Percentiles rank a stretch among this genome's conserved stretches.
These are phyloP conservation scores for Trypoxylus dichotomus DNA, from an alignment of 1,140 invertebrate species.

Conservation along the genomic window DNA sequence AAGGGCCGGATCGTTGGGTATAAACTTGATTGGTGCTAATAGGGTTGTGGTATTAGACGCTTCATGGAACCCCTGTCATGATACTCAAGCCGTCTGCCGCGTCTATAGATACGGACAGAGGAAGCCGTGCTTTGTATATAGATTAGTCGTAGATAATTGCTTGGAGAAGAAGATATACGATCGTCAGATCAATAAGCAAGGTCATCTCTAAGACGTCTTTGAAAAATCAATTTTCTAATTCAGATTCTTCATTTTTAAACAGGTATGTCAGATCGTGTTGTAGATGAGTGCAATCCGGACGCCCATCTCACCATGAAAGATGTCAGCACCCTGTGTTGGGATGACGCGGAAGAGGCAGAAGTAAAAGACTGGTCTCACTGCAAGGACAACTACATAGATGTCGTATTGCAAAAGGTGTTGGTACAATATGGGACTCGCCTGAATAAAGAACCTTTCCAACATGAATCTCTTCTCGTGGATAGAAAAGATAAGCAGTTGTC, in stretches of 20 bases:
- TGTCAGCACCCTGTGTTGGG: constrained; percentile 90
- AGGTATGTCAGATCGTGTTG: constrained; percentile 91
- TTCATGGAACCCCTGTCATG: constrained; percentile 99
- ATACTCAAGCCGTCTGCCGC: constrained; percentile 96
- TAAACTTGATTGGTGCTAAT: constrained; percentile 97
- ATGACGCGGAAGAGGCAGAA: constrained; percentile 82
- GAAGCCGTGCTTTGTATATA: constrained; percentile 94
- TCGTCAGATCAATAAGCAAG: constrained; percentile 96
- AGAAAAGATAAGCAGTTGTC: constrained; percentile 94
- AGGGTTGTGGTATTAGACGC: constrained; percentile 97
- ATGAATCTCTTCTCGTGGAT: constrained; percentile 94
- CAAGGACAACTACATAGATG: constrained; percentile 77
- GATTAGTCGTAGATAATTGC: constrained; percentile 95
- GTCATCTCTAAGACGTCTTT: constrained; percentile 45
- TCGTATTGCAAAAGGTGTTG: constrained; percentile 73
- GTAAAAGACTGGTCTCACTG: constrained; percentile 69
- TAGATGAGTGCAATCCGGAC: constrained; percentile 97
- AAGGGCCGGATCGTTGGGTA: constrained; percentile 93
- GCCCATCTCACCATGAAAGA: constrained; percentile 93
- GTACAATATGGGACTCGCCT: constrained; percentile 69
- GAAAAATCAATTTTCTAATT: not conserved
- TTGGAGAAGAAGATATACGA: constrained; percentile 98
- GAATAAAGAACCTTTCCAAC: constrained; percentile 91
- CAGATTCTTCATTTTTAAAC: constrained; percentile 14
- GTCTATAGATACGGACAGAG: constrained; percentile 96